Conservation (phyloP, 2,888 invertebrate species). For the Agrochola circellaris region DNA sequence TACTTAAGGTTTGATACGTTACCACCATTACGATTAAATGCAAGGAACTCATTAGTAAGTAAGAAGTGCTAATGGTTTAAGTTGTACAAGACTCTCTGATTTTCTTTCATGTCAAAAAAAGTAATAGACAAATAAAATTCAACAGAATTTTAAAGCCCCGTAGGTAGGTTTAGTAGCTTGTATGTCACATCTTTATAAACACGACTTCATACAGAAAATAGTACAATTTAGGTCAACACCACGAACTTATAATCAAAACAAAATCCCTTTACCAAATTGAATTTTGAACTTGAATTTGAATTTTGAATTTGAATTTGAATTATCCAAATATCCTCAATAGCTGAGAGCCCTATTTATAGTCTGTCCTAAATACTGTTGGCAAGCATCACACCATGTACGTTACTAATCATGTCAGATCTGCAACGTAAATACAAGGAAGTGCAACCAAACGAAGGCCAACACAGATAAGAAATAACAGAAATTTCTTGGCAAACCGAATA, state of each 20-base stretch:
- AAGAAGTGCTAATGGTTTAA: neutral
- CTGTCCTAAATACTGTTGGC: slow-evolving; percentile 14
- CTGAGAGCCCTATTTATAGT: slow-evolving; percentile 3
- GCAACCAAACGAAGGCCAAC: slow-evolving; percentile 67
- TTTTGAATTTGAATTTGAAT: too few species aligned
- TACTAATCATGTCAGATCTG: slow-evolving; percentile 35
- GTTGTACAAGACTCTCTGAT: neutral
- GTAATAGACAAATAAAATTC: too few species aligned
- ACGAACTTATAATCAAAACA: neutral
- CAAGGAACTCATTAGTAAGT: neutral
- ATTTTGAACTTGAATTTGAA: too few species aligned
- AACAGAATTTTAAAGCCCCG: too few species aligned
- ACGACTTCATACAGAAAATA: too few species aligned
- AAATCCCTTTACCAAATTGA: too few species aligned
- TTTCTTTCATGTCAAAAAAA: neutral
- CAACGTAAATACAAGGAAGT: slow-evolving; percentile 15
- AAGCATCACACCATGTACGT: slow-evolving; percentile 19
- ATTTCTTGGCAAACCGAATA: slow-evolving; percentile 62
- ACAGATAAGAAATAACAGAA: slow-evolving; percentile 59
- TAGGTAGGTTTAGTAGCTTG: too few species aligned
- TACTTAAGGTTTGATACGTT: slow-evolving; percentile 7
- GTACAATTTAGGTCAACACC: too few species aligned
- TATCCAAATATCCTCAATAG: neutral
- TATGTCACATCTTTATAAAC: too few species aligned
- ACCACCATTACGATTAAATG: neutral